Evolutionary conservation across 2,888 invertebrate genomes (phyloP), one percentile per base, ranked within the genome.

Genomic region (Athripsodes cinereus): DNA sequence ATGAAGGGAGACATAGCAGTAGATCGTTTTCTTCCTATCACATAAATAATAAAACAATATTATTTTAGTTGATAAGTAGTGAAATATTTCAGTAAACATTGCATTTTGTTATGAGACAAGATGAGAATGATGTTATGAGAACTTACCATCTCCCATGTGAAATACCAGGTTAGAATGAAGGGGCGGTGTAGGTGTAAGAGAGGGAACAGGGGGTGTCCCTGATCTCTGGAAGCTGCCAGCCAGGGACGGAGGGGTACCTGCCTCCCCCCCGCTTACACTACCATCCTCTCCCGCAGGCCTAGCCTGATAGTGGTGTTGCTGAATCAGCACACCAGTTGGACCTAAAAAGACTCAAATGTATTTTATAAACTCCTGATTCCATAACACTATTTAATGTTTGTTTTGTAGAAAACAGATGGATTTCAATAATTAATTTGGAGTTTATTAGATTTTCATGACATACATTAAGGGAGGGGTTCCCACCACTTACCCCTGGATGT

Each of bases 301-400:
- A 1, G 91, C 92, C 74, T 93, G 92, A 71, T 92, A 93, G 71
- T 94, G 94, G 78, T 95, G 94, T 70, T 94, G 94, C 68, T 95
- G 94, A 66, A 95, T 94, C 48, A 94, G 74, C 18, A 92, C 91
- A 3, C 94, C 94, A 0, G 91, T 90, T 5, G 93, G 93, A 50
- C 92, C 92, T 87, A 49, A 26, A 40, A 47, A 2, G n/a, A n/a
- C n/a, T n/a, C n/a, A 49, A 46, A 48, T 59, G 1, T 18, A 31
- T 31, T 31, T 31, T 8, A 31, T 31, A 31, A 31, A n/a, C n/a
- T n/a, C n/a, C n/a, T n/a, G n/a, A n/a, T n/a, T n/a, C n/a, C n/a
- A n/a, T n/a, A n/a, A n/a, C n/a, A n/a, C n/a, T n/a, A n/a, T n/a
- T n/a, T n/a, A n/a, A n/a, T n/a, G n/a, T n/a, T n/a, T n/a, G n/a